Base-by-base conservation (phyloP, 2,113 vertebrate species). In the Candoia aspera region DNA sequence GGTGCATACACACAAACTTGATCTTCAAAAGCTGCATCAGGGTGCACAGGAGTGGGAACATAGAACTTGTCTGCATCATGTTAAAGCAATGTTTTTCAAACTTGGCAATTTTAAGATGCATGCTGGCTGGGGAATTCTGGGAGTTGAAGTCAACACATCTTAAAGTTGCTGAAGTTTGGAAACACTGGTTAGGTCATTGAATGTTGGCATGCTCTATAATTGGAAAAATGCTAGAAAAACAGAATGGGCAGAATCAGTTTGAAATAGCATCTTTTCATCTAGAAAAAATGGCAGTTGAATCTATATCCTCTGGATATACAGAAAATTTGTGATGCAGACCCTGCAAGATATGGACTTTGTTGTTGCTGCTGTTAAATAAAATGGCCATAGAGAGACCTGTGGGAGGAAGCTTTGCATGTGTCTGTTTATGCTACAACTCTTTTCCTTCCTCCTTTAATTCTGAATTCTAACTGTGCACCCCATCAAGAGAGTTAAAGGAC, bases 381-480 rank as follows among this genome's bases (percentile, higher is more conserved):
- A 9, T 49, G 49, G 2, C 29, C 6, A 33, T 26, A 26, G 4
- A 91, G 8, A 86, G 13, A 33, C 9, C 9, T 60, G 11, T 83
- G 60, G 6, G 84, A 90, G 33, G 24, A 84, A 59, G 33, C 33
- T 17, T 15, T 73, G 15, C 24, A 24, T 62, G 37, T 64, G 21
- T 24, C 49, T 64, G 12, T 53, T 49, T 53, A 2, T 53, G 19
- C 29, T 86, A 64, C 0, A 23, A 2, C 6, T 54, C 55, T 60
- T 84, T 55, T 11, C 4, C 37, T 21, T 54, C n/a, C 26, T 12
- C 10, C 86, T 83, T 88, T 92, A 79, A 83, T 88, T 88, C 49
- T 58, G 60, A 59, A 92, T 92, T 59, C 17, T 83, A 92, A 88
- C n/a, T 92, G 55, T 59, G 55, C 64, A 60, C 64, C 55, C 53